These are phyloP conservation scores for Grus americana DNA, from an alignment of 2,113 vertebrate genomes.

Conservation along the genomic window DNA sequence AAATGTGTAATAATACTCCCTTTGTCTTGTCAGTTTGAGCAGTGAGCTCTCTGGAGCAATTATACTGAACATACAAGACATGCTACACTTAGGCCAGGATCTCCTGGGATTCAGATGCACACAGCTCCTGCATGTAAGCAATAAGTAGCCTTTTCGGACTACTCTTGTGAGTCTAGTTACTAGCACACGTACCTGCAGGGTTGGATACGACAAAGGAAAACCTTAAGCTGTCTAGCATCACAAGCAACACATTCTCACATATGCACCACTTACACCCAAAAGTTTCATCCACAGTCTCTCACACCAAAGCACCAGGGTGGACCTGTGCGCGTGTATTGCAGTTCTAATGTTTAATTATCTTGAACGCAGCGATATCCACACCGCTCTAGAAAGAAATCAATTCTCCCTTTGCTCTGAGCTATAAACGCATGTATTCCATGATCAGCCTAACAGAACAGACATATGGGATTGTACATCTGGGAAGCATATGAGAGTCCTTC, in stretches of 20 bases:
- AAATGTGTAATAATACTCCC: not conserved
- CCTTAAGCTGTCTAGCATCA: not conserved
- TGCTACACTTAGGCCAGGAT: not conserved
- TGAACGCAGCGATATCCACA: not conserved
- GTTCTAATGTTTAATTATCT: not conserved
- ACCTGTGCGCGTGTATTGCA: not conserved
- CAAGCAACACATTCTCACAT: not conserved
- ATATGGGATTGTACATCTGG: conserved; percentile 42
- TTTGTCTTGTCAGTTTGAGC: not conserved
- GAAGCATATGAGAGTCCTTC: conserved; percentile 27
- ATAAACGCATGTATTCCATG: not conserved
- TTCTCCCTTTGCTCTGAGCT: conserved; percentile 4
- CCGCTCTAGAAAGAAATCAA: not conserved
- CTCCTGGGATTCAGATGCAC: not conserved
- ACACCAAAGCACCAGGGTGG: not conserved
- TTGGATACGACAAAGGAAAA: not conserved
- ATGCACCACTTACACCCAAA: not conserved
- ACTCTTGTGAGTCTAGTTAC: not conserved
- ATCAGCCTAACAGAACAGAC: conserved; percentile 1
- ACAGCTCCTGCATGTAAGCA: not conserved
- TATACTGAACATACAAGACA: not conserved
- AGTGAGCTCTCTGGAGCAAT: not conserved
- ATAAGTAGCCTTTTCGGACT: not conserved
- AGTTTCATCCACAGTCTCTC: not conserved
- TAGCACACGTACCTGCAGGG: not conserved